phyloP scores from a whole-genome alignment of 2,888 invertebrate species.

The Empis livida region DNA sequence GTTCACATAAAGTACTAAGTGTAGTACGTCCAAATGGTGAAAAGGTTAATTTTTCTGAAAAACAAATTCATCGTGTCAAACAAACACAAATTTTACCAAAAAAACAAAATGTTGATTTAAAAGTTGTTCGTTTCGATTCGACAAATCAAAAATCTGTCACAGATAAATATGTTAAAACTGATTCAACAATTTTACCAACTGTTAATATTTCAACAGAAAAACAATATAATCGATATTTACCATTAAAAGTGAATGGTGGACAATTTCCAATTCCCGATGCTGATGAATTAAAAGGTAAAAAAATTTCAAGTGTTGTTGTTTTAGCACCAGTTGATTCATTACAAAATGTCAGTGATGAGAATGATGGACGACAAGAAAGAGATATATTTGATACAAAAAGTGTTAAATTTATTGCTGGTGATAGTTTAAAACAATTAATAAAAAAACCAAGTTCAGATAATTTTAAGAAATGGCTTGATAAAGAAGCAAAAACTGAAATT shows the following conservation, averaged over 20 bases:
- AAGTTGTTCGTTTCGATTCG: conserved; percentile 72
- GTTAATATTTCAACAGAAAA: conserved; percentile 59
- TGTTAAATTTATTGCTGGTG: conserved; percentile 60
- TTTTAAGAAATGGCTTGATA: conserved; percentile 66
- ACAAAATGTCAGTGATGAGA: conserved; percentile 16
- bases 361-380: conserved; percentile 41
- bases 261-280: conserved; percentile 74
- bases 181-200: conserved; percentile 60
- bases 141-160: conserved; percentile 61
- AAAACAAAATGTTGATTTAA: conserved; percentile 62
- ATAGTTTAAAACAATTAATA: conserved; percentile 59
- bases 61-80: conserved; percentile 41
- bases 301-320: conserved; percentile 74
- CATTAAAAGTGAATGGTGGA: conserved; percentile 70
- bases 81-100: conserved; percentile 26
- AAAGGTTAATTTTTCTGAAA: conserved; percentile 38
- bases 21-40: conserved; percentile 52
- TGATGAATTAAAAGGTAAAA: conserved; percentile 58
- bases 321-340: conserved; percentile 68
- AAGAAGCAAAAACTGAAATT: conserved; percentile 58
- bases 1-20: conserved; percentile 55
- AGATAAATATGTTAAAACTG: conserved; percentile 55
- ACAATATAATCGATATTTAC: conserved; percentile 71
- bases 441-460: conserved; percentile 64
- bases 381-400: conserved; percentile 48